Base-by-base conservation (phyloP, 2,888 invertebrate species). In the Brachypterus glaber region DNA sequence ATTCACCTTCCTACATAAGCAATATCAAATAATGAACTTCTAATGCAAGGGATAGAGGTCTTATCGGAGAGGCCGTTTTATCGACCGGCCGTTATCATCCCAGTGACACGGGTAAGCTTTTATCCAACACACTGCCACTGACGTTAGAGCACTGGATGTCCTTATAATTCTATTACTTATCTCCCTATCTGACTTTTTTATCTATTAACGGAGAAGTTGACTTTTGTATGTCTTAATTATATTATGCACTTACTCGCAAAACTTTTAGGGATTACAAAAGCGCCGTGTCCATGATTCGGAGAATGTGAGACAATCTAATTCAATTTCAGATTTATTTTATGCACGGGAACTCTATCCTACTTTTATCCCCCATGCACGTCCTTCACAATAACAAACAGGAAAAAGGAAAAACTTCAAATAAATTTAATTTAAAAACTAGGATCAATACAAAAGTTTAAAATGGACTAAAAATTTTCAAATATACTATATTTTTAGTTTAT, bases 121-220 rank as follows among this genome's bases (percentile, higher is more conserved):
- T 45, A 47, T 43, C 41, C 40, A 30, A 45, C 51, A 46, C 35
- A 29, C 29, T 35, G 35, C 29, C 29, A 11, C 40, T 46, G 48
- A 47, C 50, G 41, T 44, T 49, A 52, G 44, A 52, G 49, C 49
- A 52, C 53, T 46, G 38, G 43, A 52, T 50, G 52, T 53, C 55
- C 57, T 60, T 58, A 59, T 60, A 59, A 60, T 60, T 60, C 59
- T 55, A 60, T 59, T 60, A 60, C 56, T 46, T 59, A 58, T 57
- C 57, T 54, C 55, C 53, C 55, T 58, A 54, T 55, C 53, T 53
- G 48, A 52, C 57, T 55, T 45, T 60, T 59, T 59, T 58, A 59
- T 60, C 58, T 59, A 59, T 59, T 58, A 59, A 55, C 57, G 52
- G 47, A 47, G 44, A 47, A 52, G 52, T 50, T 52, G 56, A 59